Conservation (phyloP, 1,140 invertebrate species). For the Panagrolaimus sp. region DNA sequence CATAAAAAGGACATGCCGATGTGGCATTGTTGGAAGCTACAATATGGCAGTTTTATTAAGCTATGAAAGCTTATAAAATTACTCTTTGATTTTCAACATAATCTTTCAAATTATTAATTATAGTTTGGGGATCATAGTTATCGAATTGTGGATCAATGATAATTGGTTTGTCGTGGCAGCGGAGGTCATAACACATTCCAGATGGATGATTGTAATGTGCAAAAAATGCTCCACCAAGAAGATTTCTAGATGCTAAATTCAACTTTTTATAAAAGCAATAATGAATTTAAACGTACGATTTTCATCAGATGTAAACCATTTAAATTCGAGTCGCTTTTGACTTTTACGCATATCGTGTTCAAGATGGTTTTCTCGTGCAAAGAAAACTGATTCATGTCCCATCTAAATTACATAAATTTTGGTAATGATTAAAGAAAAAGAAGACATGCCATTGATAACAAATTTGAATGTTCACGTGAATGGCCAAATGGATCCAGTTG, state of each 20-base stretch:
- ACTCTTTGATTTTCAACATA: conserved; percentile 14
- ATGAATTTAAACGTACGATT: conserved; percentile 5
- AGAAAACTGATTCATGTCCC: conserved; percentile 74
- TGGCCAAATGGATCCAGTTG: conserved; percentile 70
- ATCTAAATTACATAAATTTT: conserved; percentile 52
- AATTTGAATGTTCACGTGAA: conserved; percentile 64
- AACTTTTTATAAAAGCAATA: background rate
- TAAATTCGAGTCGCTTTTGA: conserved; percentile 71
- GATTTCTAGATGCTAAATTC: conserved; percentile 30
- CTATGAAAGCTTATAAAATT: conserved; percentile 13
- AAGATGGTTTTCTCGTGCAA: conserved; percentile 79
- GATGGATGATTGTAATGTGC: conserved; percentile 23
- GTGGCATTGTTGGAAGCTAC: conserved; percentile 59
- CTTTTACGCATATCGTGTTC: conserved; percentile 69
- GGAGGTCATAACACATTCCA: conserved; percentile 68
- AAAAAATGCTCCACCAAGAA: conserved; percentile 52
- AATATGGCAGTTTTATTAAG: conserved; percentile 6
- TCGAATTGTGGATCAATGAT: conserved; percentile 63
- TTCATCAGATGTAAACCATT: conserved; percentile 69
- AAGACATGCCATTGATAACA: conserved; percentile 62
- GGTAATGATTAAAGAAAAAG: background rate
- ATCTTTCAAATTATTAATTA: conserved; percentile 59
- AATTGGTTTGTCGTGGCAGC: conserved; percentile 80
- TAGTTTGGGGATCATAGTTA: conserved; percentile 63
- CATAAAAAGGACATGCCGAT: conserved; percentile 71